phyloP scores from a whole-genome alignment of 2,888 invertebrate genomes.

The Allophyes oxyacanthae region DNA sequence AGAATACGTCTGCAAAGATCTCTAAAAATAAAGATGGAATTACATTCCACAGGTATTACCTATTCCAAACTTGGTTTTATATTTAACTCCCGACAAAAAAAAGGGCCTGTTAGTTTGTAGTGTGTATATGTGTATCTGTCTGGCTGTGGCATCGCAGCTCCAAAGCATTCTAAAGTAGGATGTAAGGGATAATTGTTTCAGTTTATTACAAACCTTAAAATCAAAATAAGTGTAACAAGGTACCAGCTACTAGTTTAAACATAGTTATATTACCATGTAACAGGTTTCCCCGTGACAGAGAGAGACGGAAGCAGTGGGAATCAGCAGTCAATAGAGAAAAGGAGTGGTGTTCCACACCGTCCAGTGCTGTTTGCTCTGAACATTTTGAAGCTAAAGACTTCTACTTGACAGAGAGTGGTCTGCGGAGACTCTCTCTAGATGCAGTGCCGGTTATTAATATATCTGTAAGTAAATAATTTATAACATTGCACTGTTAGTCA shows the following conservation, averaged over 20 bases:
- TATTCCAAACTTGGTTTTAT: constrained; percentile 6
- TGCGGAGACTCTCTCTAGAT: constrained; percentile 70
- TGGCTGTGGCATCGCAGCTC: too few relatives aligned
- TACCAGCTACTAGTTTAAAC: too few relatives aligned
- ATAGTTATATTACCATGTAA: too few relatives aligned
- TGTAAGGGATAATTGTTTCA: too few relatives aligned
- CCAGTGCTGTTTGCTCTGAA: constrained; percentile 80
- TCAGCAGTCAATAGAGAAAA: constrained; percentile 75
- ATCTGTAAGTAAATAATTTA: constrained; percentile 68
- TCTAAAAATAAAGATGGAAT: constrained; percentile 80
- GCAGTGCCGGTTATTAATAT: constrained; percentile 79
- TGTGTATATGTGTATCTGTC: too few relatives aligned
- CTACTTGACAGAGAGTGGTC: constrained; percentile 77
- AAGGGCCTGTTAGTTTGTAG: too few relatives aligned
- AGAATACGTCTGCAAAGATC: constrained; percentile 77
- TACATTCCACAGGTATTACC: constrained; percentile 79
- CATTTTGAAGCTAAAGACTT: constrained; percentile 77
- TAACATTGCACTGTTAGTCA: too few relatives aligned
- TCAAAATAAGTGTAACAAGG: too few relatives aligned
- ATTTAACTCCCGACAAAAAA: too few relatives aligned
- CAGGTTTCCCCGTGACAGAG: constrained; percentile 77
- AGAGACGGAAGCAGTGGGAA: constrained; percentile 76
- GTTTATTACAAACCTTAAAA: too few relatives aligned
- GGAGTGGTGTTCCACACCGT: constrained; percentile 73
- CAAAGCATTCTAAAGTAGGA: too few relatives aligned